A percentile compares a stretch with the other conserved stretches of the same genome.
Evolutionary conservation across 2,797 vertebrate genomes (phyloP).

Genomic region (Pangasius krempfi): DNA sequence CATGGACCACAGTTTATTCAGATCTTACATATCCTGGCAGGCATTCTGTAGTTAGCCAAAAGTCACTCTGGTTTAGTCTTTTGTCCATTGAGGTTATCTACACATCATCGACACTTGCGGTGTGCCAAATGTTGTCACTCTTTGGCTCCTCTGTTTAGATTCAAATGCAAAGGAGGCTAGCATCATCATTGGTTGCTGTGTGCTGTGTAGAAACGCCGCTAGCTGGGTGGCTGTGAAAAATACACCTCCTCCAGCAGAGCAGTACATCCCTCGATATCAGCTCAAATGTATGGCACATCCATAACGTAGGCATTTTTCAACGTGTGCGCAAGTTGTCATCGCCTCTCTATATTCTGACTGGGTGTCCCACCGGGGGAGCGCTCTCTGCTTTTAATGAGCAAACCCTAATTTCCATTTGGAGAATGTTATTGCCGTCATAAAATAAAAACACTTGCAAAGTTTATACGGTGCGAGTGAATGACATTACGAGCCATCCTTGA

Average conservation of each 20-base stretch:
- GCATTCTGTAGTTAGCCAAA: not conserved
- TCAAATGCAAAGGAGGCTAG: not conserved
- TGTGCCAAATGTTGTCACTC: not conserved
- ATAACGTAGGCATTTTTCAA: slow-evolving; percentile 34
- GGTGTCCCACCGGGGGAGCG: not conserved
- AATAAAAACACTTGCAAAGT: slow-evolving; percentile 42
- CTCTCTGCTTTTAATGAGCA: slow-evolving; percentile 47
- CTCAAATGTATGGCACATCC: slow-evolving; percentile 1
- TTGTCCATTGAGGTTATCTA: not conserved
- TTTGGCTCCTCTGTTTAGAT: slow-evolving; percentile 34
- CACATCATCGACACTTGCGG: not conserved
- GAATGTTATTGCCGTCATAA: slow-evolving; percentile 49
- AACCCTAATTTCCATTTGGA: slow-evolving; percentile 41
- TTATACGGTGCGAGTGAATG: slow-evolving; percentile 26
- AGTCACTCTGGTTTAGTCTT: not conserved
- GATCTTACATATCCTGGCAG: not conserved
- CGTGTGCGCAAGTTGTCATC: slow-evolving; percentile 38
- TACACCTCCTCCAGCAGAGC: slow-evolving; percentile 26
- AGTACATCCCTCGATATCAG: slow-evolving; percentile 12
- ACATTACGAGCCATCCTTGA: not conserved
- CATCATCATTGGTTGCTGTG: slow-evolving; percentile 16
- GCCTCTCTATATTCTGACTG: slow-evolving; percentile 26
- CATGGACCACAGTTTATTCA: not conserved
- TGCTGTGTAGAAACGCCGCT: not conserved
- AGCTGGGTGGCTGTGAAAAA: slow-evolving; percentile 16